Evolutionary conservation across 2,797 vertebrate species (phyloP), one percentile per base, ranked within the genome.

Genomic region (Chelon labrosus): DNA sequence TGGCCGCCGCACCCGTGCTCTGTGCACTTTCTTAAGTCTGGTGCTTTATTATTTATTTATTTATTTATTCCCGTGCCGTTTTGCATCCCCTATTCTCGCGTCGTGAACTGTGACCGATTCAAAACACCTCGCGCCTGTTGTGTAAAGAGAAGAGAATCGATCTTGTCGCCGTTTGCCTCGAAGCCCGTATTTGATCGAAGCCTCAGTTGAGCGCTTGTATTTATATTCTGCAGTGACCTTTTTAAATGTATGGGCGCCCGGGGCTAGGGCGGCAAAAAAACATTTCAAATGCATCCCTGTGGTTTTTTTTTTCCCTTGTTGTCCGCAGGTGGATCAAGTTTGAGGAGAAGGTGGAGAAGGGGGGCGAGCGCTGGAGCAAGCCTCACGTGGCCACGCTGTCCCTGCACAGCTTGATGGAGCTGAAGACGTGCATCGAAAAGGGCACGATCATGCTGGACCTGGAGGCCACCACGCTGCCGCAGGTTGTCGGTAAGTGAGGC

Each of bases 311-410:
- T 22, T 22, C 22, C 22, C 22, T 22, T 22, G 22, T 3, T 22
- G 22, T 22, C 22, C 8, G 11, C 57, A 99, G 98, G 83, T 99
- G 97, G 98, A 98, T 99, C 86, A 99, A 99, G 87, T 99, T 99
- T 82, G 98, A 99, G 92, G 98, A 99, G 93, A 99, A 97, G 90
- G 97, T 99, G 60, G 98, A 99, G 79, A 95, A 96, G 72, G 97
- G 98, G 0, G 98, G 97, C 1, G 98, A 99, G 79, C 94, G 98
- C 64, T 99, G 98, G 98, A 99, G 97, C 79, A 99, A 99, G 75
- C 97, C 98, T 3, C 98, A 99, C 0, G 98, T 99, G 72, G 95
- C 95, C 85, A 96, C 95, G 5, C 84, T 96, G 82, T 94, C 95
- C 49, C 60, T 96, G 1, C 95, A 96, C 88, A 99, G 97, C 77